A percentile compares a stretch with the other conserved stretches of the same genome.
phyloP scores from a whole-genome alignment of 2,113 vertebrate species.

The Sardina pilchardus region DNA sequence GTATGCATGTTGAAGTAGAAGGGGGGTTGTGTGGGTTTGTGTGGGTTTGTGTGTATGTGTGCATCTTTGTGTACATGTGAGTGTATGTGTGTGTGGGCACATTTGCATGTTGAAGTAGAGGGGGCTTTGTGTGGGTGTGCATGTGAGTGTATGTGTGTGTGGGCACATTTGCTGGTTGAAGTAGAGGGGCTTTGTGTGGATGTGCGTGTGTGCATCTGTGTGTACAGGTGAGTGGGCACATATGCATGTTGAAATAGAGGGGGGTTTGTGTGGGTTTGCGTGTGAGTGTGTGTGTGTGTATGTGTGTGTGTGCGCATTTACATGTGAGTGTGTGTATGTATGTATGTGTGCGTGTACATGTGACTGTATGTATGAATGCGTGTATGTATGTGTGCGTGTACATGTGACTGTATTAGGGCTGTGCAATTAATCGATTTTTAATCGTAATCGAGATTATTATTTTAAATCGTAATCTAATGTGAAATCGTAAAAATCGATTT shows the following conservation, averaged over 20 bases:
- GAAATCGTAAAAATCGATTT: too few relatives aligned
- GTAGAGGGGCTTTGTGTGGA: neutral
- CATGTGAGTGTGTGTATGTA: slow-evolving; percentile 13
- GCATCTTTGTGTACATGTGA: neutral
- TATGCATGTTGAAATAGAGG: neutral
- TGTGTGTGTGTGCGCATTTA: neutral
- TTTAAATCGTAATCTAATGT: too few relatives aligned
- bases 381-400: neutral
- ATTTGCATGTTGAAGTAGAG: neutral
- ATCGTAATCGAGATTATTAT: too few relatives aligned
- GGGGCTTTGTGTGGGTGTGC: neutral
- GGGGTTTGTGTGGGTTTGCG: neutral
- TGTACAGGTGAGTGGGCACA: too few relatives aligned
- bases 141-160: neutral
- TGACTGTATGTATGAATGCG: neutral
- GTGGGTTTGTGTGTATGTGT: neutral
- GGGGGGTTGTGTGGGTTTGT: neutral
- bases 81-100: too few relatives aligned
- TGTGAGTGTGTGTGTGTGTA: too few relatives aligned
- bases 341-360: neutral
- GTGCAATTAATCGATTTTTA: too few relatives aligned
- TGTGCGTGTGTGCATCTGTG: neutral
- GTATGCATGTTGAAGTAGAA: neutral
- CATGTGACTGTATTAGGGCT: too few relatives aligned
- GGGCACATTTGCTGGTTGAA: too few relatives aligned